A percentile compares a stretch with the other conserved stretches of the same genome.
Conservation (phyloP, 1,140 invertebrate species). For the Ceratosolen solmsi region DNA sequence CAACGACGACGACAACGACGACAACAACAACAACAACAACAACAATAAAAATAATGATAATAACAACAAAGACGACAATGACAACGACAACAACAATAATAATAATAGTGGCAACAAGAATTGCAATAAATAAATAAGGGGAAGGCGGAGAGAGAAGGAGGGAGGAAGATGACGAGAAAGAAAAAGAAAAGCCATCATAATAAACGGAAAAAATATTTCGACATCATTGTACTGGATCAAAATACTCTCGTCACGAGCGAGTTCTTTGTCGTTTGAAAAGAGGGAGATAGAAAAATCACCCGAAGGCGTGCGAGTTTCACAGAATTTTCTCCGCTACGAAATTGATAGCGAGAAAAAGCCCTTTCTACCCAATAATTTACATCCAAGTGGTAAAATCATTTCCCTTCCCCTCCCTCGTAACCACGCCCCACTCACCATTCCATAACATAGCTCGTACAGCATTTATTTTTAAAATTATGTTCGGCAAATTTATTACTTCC, state of each 20-base stretch:
- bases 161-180: not conserved
- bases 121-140: too few species aligned
- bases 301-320: not conserved
- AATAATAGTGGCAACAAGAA: too few species aligned
- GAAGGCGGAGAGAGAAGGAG: not conserved
- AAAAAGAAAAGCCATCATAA: not conserved
- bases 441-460: too few species aligned
- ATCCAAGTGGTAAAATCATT: slow-evolving; percentile 3
- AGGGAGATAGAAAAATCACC: slow-evolving; percentile 15
- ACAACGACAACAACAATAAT: too few species aligned
- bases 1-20: too few species aligned
- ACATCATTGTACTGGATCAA: not conserved
- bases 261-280: not conserved
- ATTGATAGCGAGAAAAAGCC: not conserved
- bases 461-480: too few species aligned
- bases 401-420: not conserved
- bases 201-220: not conserved
- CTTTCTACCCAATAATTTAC: slow-evolving; percentile 5
- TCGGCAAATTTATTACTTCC: too few species aligned
- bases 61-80: too few species aligned
- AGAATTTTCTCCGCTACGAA: slow-evolving; percentile 2
- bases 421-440: too few species aligned
- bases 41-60: too few species aligned
- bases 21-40: too few species aligned
- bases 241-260: not conserved